Base-by-base conservation (phyloP, 2,113 vertebrate species). In the Arvicanthis niloticus region DNA sequence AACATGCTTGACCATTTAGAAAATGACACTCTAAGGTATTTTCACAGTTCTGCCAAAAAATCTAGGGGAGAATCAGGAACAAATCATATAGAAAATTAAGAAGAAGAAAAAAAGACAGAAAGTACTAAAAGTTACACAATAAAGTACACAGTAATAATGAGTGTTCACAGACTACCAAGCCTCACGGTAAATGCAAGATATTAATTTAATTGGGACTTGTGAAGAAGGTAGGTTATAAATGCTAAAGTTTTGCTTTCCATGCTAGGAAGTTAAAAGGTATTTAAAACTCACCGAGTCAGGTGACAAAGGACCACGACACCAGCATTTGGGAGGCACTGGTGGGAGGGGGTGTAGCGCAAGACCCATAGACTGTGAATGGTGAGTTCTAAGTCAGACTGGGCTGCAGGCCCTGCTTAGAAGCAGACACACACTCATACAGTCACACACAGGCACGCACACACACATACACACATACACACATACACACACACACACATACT, bases 181-280 rank as follows among this genome's bases (percentile, higher is more conserved):
- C 53, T 72, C 26, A 78, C n/a, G 56, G 37, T 77, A 95, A 93
- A 62, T 78, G 82, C n/a, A 91, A 58, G 58, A 62, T 29, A 53
- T 51, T 93, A 91, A 72, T 80, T 89, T 75, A 91, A 91, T 48
- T 51, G 93, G 88, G 92, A 80, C 73, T 29, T 81, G 37, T 89
- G 40, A 67, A 48, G 60, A 82, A 67, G n/a, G 45, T 77, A 31
- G 17, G 9, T 73, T 81, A 24, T 81, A 53, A 89, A 73, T 94
- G 92, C 48, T 93, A 42, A 89, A 40, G 65, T 88, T 92, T 90
- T 84, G 68, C 67, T 17, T 88, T 86, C 10, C 12, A 89, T 51
- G 34, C 29, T 31, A 96, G 75, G 53, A 97, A 85, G 45, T 91
- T 31, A 87, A 87, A 93, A 94, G 10, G 29, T 31, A 31, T 48